Base-by-base conservation (phyloP, 2,888 invertebrate genomes). In the Temnothorax unifasciatus region DNA sequence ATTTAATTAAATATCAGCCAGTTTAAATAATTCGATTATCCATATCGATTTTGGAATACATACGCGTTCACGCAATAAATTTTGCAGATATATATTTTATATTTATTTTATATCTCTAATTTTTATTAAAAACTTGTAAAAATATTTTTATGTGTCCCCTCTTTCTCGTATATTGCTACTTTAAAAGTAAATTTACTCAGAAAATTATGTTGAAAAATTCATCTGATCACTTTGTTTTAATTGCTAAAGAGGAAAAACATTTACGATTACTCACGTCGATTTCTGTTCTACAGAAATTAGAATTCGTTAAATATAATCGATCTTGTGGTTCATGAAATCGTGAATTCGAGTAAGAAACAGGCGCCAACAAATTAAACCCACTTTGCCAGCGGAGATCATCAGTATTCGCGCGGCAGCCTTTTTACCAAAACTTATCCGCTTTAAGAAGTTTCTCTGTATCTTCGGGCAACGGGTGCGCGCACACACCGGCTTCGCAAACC, bases 391-490 rank as follows among this genome's bases (percentile, higher is more conserved):
- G 18, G 38, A 50, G 25, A 71, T 81, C 79, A 59, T 81, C 59
- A 71, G 73, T 73, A 59, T 59, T 71, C 47, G 59, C 47, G 47
- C 59, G 47, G 79, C 47, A 38, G 38, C 25, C 38, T 81, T 82
- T 82, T 82, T 64, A 54, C 21, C 38, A 63, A 82, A 87, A 83
- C 76, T 82, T 63, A 75, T 79, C 44, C 71, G 75, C 76, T 34
- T 63, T 18, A 59, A 76, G 83, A 84, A 88, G 77, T 74, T 66
- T 29, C 41, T 52, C 29, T 50, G 75, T 63, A 63, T 13, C 34
- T 50, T 25, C 25, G 25, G 44, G 34, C 18, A 54, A 68, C 41
- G 69, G 18, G 44, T 25, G 59, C 25, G 38, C 61, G 54, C 50
- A 61, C 57, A 75, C 64, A 68, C 41, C 52, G 59, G 64, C 64